These are phyloP conservation scores for Drosophila virilis DNA, from an alignment of 1,140 invertebrate species.

Conservation along the genomic window DNA sequence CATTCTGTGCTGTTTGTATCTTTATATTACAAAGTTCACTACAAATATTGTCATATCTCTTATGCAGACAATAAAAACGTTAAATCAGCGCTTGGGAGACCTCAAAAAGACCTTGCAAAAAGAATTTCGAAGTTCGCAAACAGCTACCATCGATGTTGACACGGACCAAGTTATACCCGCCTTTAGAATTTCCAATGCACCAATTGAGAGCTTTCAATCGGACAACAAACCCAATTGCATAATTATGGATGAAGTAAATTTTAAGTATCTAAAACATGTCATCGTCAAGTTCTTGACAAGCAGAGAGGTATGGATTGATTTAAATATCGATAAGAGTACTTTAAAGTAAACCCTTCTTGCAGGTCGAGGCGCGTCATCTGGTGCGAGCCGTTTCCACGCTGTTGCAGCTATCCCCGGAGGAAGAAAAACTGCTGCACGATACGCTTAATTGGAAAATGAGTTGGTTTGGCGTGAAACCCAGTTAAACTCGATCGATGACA, in stretches of 20 bases:
- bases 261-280: constrained; percentile 95
- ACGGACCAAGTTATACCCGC: constrained; percentile 48
- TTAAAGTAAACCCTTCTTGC: background rate
- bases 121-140: constrained; percentile 88
- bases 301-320: constrained; percentile 87
- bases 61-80: constrained; percentile 89
- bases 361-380: constrained; percentile 93
- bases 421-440: constrained; percentile 94
- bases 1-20: too few relatives aligned
- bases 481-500: constrained; percentile 84
- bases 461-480: constrained; percentile 91
- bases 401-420: constrained; percentile 92
- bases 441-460: constrained; percentile 95
- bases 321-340: background rate
- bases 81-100: constrained; percentile 93
- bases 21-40: too few relatives aligned
- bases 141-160: constrained; percentile 58
- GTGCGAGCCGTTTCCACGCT: constrained; percentile 94
- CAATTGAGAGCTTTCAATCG: constrained; percentile 39
- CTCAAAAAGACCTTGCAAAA: constrained; percentile 96
- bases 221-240: constrained; percentile 80
- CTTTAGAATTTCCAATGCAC: constrained; percentile 40
- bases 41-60: too few relatives aligned
- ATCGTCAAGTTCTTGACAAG: constrained; percentile 96
- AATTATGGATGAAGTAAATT: constrained; percentile 85